A percentile compares a stretch with the other conserved stretches of the same genome.
Conservation (phyloP, 2,113 vertebrate genomes). For the Ibidorhyncha struthersii region DNA sequence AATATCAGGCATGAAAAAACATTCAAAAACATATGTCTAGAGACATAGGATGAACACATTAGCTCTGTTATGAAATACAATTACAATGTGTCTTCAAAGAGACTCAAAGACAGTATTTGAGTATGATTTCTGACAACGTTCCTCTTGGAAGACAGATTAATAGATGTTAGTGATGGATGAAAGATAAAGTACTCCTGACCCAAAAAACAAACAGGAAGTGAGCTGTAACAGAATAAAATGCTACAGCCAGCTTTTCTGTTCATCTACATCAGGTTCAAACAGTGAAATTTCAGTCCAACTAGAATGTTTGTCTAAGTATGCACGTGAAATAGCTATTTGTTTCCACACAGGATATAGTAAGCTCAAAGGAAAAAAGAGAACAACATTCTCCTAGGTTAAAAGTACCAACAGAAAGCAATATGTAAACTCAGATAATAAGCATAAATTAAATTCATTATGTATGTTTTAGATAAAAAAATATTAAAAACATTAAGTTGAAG, state of each 20-base stretch:
- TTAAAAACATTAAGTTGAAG: neutral
- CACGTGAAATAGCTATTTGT: neutral
- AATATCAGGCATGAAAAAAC: neutral
- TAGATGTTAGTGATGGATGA: neutral
- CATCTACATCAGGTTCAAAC: neutral
- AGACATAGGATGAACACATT: neutral
- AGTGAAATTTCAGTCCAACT: neutral
- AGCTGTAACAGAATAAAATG: neutral
- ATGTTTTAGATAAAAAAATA: neutral
- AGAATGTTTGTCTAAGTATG: neutral
- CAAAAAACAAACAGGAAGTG: neutral
- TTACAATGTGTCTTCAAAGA: neutral
- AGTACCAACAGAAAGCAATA: neutral
- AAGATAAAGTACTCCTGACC: neutral
- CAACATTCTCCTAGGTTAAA: neutral
- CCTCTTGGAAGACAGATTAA: neutral
- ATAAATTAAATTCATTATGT: neutral
- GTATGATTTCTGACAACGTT: neutral
- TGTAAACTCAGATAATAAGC: neutral
- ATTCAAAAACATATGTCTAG: neutral
- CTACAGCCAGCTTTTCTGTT: neutral
- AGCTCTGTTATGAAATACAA: neutral
- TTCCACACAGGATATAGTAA: neutral
- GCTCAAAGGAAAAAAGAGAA: neutral
- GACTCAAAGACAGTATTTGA: neutral